Evolutionary conservation across 2,113 vertebrate species (phyloP).

Genomic region (Dromas ardeola): DNA sequence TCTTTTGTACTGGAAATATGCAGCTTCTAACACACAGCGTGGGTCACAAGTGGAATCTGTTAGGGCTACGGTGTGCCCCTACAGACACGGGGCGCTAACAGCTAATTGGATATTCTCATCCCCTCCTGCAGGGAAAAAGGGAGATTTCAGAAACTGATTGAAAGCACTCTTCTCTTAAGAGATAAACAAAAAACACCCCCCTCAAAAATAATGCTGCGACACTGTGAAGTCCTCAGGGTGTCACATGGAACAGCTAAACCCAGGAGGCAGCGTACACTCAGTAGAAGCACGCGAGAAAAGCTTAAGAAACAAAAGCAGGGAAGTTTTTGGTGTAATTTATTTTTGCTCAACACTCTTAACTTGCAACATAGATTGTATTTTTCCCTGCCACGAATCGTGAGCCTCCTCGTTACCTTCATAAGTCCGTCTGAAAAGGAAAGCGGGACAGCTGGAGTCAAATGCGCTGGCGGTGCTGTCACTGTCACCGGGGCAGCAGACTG

Average conservation of each 20-base stretch:
- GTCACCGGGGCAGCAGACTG: constrained; percentile 85
- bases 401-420: constrained; percentile 84
- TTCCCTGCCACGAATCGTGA: neutral
- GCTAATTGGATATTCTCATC: neutral
- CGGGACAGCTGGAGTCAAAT: constrained; percentile 87
- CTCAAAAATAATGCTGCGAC: neutral
- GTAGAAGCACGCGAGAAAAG: neutral
- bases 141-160: neutral
- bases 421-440: constrained; percentile 89
- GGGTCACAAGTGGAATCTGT: neutral
- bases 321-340: neutral
- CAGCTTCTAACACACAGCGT: neutral
- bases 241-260: neutral
- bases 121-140: neutral
- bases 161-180: neutral
- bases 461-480: constrained; percentile 85
- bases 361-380: too few species aligned
- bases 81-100: neutral
- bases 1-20: neutral
- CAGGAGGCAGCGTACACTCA: neutral
- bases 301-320: neutral
- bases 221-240: neutral
- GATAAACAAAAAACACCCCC: accelerated
- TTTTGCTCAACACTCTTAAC: neutral
- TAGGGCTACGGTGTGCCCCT: neutral